Percentiles rank a stretch among this genome's conserved stretches.
These are phyloP conservation scores for Lophius piscatorius DNA, from an alignment of 2,113 vertebrate species.

Conservation along the genomic window DNA sequence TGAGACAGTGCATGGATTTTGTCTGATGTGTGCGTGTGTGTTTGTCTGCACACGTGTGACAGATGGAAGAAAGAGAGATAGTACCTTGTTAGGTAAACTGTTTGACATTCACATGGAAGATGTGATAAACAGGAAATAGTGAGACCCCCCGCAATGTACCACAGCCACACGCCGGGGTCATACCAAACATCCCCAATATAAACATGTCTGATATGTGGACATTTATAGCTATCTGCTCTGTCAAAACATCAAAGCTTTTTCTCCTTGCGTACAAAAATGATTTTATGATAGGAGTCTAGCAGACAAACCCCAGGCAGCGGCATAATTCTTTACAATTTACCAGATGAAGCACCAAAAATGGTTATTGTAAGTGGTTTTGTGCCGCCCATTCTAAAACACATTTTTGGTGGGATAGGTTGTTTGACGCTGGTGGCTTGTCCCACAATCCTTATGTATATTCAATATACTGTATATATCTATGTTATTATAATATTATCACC, in stretches of 20 bases:
- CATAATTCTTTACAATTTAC: slow-evolving; percentile 2
- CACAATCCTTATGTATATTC: no score
- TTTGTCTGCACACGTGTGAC: slow-evolving; percentile 20
- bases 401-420: no score
- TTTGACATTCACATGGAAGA: slow-evolving; percentile 75
- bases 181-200: slow-evolving; percentile 69
- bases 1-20: slow-evolving; percentile 3
- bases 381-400: no score
- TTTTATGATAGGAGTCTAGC: slow-evolving; percentile 30
- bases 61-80: slow-evolving; percentile 62
- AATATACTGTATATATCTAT: no score
- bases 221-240: slow-evolving; percentile 69
- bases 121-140: slow-evolving; percentile 78
- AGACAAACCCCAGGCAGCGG: slow-evolving; percentile 10
- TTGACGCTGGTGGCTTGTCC: no score
- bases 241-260: slow-evolving; percentile 64
- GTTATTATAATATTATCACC: no score
- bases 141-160: slow-evolving; percentile 66
- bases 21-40: slow-evolving; percentile 6
- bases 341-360: no score
- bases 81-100: slow-evolving; percentile 79
- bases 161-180: slow-evolving; percentile 71
- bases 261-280: slow-evolving; percentile 35
- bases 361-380: no score
- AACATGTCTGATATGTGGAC: slow-evolving; percentile 67